A percentile compares a stretch with the other conserved stretches of the same genome.
Conservation (phyloP, 2,113 vertebrate species). For the Arothron firmamentum region DNA sequence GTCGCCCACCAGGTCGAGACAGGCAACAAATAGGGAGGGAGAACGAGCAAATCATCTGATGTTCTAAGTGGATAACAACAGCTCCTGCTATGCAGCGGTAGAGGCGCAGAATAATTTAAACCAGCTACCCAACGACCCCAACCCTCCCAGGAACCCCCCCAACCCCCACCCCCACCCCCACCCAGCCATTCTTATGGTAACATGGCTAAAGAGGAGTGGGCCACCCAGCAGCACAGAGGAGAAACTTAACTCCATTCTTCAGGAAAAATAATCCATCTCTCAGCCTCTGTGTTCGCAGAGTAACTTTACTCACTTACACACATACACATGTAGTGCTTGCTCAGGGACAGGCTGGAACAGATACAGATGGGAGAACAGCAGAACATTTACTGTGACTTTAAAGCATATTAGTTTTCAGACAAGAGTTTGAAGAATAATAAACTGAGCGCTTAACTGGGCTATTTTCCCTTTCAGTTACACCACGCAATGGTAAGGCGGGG, state of each 20-base stretch:
- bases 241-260: slow-evolving; percentile 71
- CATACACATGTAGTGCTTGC: slow-evolving; percentile 13
- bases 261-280: slow-evolving; percentile 73
- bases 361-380: slow-evolving; percentile 36
- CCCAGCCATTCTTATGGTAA: slow-evolving; percentile 80
- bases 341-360: slow-evolving; percentile 38
- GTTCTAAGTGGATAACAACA: slow-evolving; percentile 77
- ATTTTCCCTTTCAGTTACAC: slow-evolving; percentile 67
- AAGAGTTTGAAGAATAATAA: slow-evolving; percentile 78
- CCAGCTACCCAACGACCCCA: slow-evolving; percentile 56
- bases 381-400: slow-evolving; percentile 63
- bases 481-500: slow-evolving; percentile 60
- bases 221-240: slow-evolving; percentile 74
- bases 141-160: slow-evolving; percentile 27
- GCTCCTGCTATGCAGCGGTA: slow-evolving; percentile 70
- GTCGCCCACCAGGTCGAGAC: slow-evolving; percentile 52
- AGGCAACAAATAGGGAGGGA: slow-evolving; percentile 44
- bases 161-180: slow-evolving; percentile 30
- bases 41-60: slow-evolving; percentile 65
- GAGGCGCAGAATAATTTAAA: slow-evolving; percentile 74
- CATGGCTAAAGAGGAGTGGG: slow-evolving; percentile 72
- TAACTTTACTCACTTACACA: slow-evolving; percentile 59
- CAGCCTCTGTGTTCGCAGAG: slow-evolving; percentile 41
- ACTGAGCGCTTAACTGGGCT: slow-evolving; percentile 69
- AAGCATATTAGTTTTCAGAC: slow-evolving; percentile 76